Evolutionary conservation across 2,797 vertebrate genomes (phyloP), one percentile per base, ranked within the genome.

Genomic region (Ambastaia sidthimunki): DNA sequence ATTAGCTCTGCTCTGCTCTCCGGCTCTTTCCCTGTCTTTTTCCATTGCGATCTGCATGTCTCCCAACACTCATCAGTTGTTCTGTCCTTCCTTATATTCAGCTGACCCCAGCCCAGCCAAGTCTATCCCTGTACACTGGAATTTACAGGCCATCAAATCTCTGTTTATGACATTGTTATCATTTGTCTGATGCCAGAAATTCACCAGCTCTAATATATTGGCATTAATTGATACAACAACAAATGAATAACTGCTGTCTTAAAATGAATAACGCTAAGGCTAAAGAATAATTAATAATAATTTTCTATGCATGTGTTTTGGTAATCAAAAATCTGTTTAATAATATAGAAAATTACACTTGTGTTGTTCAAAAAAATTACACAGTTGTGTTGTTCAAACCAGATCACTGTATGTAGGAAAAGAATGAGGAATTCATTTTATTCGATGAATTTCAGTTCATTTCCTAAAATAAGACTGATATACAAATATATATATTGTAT

Each of bases 1-100:
- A 74, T 92, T 70, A 50, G 57, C 65, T 68, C 34, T 60, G 69
- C 48, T 72, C 28, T 65, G 69, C 44, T 68, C 87, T 84, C 21
- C 52, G 48, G 77, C 84, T 73, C 81, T 85, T 84, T 74, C 84
- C 15, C 71, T 50, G 52, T 82, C 44, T n/a, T 41, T 62, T 31
- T 70, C 78, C 71, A 74, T 62, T 31, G 25, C 25, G 47, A 84
- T 89, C 19, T 80, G 84, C 80, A 71, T 70, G 80, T 83, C 67
- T 67, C 84, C 89, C 47, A 74, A 82, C 71, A 80, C 74, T 83
- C 82, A 83, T 88, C 60, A 66, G 19, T 71, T 66, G 37, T 34
- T 57, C 55, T 37, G 65, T 60, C 0, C 57, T 0, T n/a, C 81
- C 85, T 88, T 54, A 75, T 76, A 85, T 78, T 28, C 75, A 80